phyloP scores from a whole-genome alignment of 2,888 invertebrate species.

The Tanypteryx hageni region DNA sequence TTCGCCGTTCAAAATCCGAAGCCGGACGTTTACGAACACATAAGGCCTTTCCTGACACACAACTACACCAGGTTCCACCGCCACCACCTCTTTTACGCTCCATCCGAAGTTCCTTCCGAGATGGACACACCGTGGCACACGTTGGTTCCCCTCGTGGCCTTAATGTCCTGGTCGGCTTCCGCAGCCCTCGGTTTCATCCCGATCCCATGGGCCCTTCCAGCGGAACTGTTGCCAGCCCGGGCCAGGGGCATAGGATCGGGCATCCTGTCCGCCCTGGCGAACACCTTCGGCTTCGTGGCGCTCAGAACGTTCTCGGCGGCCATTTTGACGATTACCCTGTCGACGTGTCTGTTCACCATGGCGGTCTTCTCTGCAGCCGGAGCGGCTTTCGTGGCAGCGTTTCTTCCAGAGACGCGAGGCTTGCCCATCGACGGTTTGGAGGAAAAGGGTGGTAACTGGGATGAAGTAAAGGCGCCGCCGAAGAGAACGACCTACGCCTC shows the following conservation, averaged over 20 bases:
- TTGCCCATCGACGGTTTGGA: conserved; percentile 45
- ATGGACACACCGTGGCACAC: conserved; percentile 38
- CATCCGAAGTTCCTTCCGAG: not conserved
- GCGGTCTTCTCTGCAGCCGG: not conserved
- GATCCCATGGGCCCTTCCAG: conserved; percentile 64
- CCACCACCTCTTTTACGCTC: not conserved
- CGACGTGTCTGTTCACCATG: not conserved
- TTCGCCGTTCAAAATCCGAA: conserved; percentile 6
- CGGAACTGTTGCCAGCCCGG: conserved; percentile 57
- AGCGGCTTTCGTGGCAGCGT: not conserved
- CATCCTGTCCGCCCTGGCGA: conserved; percentile 37
- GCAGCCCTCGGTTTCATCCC: conserved; percentile 55
- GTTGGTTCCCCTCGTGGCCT: not conserved
- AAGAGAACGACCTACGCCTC: not conserved
- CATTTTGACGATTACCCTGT: not conserved
- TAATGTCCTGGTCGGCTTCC: not conserved
- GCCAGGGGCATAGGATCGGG: conserved; percentile 59
- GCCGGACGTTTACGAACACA: not conserved
- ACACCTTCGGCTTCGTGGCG: conserved; percentile 61
- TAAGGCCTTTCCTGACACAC: not conserved
- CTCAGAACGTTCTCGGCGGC: conserved; percentile 45
- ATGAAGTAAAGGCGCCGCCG: not conserved
- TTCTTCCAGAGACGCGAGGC: conserved; percentile 49
- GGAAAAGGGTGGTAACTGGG: not conserved
- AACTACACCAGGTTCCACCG: not conserved